Conservation (phyloP, 2,888 invertebrate genomes). For the Pristionchus mayeri region DNA sequence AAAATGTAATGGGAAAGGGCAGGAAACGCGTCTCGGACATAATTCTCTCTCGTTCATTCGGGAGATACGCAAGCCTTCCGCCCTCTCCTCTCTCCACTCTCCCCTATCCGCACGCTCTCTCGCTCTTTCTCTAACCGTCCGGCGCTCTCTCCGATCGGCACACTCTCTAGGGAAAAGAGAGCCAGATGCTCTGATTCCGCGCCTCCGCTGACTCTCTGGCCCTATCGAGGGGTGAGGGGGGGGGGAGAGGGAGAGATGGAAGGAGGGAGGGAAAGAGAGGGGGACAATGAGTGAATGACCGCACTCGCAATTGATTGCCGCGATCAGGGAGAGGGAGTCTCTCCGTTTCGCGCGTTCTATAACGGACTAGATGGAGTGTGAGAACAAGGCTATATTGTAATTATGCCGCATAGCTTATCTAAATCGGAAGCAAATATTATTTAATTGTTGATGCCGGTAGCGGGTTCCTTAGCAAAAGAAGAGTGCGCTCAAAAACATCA, state of each 20-base stretch:
- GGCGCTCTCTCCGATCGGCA: neutral
- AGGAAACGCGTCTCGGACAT: neutral
- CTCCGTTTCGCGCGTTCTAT: neutral
- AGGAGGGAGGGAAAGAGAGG: too few relatives aligned
- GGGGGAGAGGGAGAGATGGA: too few relatives aligned
- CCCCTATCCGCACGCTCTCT: conserved; percentile 7
- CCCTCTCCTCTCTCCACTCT: neutral
- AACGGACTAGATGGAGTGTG: neutral
- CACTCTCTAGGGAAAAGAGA: neutral
- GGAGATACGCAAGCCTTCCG: neutral
- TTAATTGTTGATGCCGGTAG: too few relatives aligned
- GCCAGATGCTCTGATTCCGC: neutral
- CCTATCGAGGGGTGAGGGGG: neutral
- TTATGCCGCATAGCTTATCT: too few relatives aligned
- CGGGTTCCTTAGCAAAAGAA: too few relatives aligned
- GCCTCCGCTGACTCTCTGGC: neutral
- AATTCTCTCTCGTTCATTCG: neutral
- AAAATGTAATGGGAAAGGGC: too few relatives aligned
- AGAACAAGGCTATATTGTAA: too few relatives aligned
- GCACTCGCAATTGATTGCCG: too few relatives aligned
- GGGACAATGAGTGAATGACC: too few relatives aligned
- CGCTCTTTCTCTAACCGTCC: neutral
- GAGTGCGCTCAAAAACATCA: too few relatives aligned
- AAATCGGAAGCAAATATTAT: too few relatives aligned
- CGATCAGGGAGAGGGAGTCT: too few relatives aligned